phyloP scores from a whole-genome alignment of 2,113 vertebrate species.

The Rhinichthys klamathensis region DNA sequence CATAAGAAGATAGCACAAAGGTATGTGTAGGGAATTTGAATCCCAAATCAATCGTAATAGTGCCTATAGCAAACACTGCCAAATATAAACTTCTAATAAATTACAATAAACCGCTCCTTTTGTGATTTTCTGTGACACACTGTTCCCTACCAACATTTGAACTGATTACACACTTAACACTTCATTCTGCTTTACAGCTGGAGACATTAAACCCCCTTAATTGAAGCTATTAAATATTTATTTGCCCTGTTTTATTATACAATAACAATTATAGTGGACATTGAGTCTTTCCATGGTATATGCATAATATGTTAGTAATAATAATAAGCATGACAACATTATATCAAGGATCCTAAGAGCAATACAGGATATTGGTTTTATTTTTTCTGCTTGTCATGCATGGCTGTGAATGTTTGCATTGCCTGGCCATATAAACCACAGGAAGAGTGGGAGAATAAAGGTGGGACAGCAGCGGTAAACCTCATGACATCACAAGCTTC shows the following conservation, averaged over 20 bases:
- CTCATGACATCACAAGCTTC: slow-evolving; percentile 73
- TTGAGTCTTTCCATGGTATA: background rate
- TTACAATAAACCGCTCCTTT: background rate
- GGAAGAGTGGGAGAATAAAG: slow-evolving; percentile 80
- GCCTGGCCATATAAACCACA: slow-evolving; percentile 72
- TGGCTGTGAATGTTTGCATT: slow-evolving; percentile 63
- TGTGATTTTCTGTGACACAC: slow-evolving; percentile 2
- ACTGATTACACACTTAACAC: slow-evolving; percentile 13
- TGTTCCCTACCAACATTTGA: background rate
- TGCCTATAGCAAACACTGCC: background rate
- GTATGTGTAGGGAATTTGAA: background rate
- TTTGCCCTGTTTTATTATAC: background rate
- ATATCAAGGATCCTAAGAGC: slow-evolving; percentile 18
- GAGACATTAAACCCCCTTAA: background rate
- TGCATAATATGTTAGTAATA: background rate
- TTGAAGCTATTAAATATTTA: background rate
- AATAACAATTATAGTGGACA: slow-evolving; percentile 6
- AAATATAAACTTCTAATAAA: background rate
- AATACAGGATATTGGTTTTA: slow-evolving; percentile 36
- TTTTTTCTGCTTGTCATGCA: slow-evolving; percentile 52
- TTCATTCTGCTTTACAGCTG: slow-evolving; percentile 15
- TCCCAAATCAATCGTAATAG: background rate
- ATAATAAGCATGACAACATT: slow-evolving; percentile 12
- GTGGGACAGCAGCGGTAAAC: slow-evolving; percentile 76
- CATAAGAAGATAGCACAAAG: background rate